Evolutionary conservation across 2,113 vertebrate species (phyloP), one percentile per base, ranked within the genome.

Genomic region (Nannospalax galili): DNA sequence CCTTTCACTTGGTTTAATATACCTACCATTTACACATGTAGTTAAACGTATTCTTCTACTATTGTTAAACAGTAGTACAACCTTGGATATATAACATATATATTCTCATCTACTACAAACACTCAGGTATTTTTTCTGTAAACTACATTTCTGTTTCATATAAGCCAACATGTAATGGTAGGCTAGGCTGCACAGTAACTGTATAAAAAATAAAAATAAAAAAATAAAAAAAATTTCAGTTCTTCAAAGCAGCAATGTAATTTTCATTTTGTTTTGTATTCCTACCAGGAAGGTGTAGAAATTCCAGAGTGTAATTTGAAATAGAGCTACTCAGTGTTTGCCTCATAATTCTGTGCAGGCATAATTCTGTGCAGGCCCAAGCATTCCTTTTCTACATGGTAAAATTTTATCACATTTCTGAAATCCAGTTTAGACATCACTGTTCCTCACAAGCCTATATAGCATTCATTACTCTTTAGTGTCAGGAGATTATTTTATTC

Each of bases 91-190:
- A 28, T 7, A 84, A 26, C 37, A 91, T 14, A 94, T 42, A 91
- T 89, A 72, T 19, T 48, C 56, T 87, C 30, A 87, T 26, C 60
- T 90, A 19, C 32, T 62, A 81, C 26, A 88, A 78, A 81, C 7
- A 86, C 67, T 79, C 45, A 82, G 26, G 91, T 32, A 3, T 75
- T 42, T 81, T 52, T 45, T 48, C 26, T 35, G 28, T 96, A 28
- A 92, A 75, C 35, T 84, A 35, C 7, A 90, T 90, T 84, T 92
- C 52, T 40, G 86, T 64, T 73, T 90, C 37, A 48, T n/a, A n/a
- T 82, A 70, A 77, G 58, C 58, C 52, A 88, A 37, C 17, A 92
- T 17, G 32, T 64, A 85, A 85, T 10, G 79, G 65, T 11, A 84
- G 12, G 19, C 12, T 5, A 10, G 30, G 28, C 56, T 92, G 93